Evolutionary conservation across 2,797 vertebrate genomes (phyloP).

Genomic region (Gouania willdenowi): DNA sequence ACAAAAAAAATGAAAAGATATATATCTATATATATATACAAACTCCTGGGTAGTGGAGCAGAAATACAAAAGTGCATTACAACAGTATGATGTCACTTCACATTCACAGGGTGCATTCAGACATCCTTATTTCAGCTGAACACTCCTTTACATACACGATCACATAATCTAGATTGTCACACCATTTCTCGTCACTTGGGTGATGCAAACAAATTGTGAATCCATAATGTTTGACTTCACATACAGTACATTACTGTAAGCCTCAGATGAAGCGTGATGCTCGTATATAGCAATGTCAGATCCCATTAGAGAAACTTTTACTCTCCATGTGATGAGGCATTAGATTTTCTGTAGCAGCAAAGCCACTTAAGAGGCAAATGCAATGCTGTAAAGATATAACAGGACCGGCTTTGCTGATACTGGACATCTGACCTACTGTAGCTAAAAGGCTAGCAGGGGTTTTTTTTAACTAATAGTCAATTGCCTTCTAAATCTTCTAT

Average conservation of each 20-base stretch:
- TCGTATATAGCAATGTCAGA: slow-evolving; percentile 49
- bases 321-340: slow-evolving; percentile 54
- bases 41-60: background rate
- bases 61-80: background rate
- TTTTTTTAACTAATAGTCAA: too few relatives aligned
- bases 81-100: background rate
- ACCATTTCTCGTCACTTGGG: background rate
- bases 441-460: slow-evolving; percentile 5
- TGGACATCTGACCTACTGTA: slow-evolving; percentile 14
- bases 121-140: background rate
- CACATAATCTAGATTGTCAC: slow-evolving; percentile 4
- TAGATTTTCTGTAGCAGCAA: slow-evolving; percentile 63
- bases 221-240: slow-evolving; percentile 45
- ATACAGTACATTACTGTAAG: slow-evolving; percentile 57
- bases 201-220: slow-evolving; percentile 44
- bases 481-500: too few relatives aligned
- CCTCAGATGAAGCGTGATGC: slow-evolving; percentile 38
- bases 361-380: slow-evolving; percentile 47
- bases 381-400: slow-evolving; percentile 10
- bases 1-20: too few relatives aligned
- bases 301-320: slow-evolving; percentile 55
- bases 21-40: too few relatives aligned
- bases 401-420: too few relatives aligned
- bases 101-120: background rate
- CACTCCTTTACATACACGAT: background rate